These are phyloP conservation scores for Metacarcinus magister DNA, from an alignment of 2,888 invertebrate species.

Conservation along the genomic window DNA sequence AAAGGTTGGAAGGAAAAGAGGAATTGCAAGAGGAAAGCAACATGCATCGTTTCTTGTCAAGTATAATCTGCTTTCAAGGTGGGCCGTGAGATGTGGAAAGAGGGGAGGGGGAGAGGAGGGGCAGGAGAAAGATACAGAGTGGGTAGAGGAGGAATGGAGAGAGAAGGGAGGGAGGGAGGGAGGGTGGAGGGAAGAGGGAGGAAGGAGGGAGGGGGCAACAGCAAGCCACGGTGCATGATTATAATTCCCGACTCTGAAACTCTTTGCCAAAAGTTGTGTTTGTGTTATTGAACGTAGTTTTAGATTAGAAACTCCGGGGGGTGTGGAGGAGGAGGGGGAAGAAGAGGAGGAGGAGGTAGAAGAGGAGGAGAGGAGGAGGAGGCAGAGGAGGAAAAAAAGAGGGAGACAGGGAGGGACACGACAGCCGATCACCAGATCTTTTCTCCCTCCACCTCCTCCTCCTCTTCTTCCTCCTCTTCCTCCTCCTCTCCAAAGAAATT, in stretches of 20 bases:
- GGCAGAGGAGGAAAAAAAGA: background rate
- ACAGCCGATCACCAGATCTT: background rate
- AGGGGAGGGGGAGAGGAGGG: background rate
- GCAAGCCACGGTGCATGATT: constrained; percentile 54
- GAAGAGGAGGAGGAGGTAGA: background rate
- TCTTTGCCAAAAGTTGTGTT: constrained; percentile 76
- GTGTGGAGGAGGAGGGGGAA: background rate
- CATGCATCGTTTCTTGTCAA: constrained; percentile 5
- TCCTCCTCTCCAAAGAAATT: constrained; percentile 36
- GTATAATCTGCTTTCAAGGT: background rate
- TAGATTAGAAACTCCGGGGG: constrained; percentile 72
- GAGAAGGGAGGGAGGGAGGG: background rate
- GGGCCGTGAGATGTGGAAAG: background rate
- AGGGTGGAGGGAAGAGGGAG: background rate
- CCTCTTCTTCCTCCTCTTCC: constrained; percentile 54
- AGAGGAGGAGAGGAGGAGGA: background rate
- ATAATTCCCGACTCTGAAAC: constrained; percentile 68
- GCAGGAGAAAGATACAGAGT: background rate
- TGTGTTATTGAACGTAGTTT: constrained; percentile 77
- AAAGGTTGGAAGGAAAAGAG: background rate
- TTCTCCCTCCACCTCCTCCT: constrained; percentile 53
- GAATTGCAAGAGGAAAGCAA: background rate
- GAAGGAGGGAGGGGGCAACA: background rate
- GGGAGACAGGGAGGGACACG: background rate
- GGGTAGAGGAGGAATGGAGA: background rate